Evolutionary conservation across 2,797 vertebrate genomes (phyloP).

Genomic region (Sciurus vulgaris): DNA sequence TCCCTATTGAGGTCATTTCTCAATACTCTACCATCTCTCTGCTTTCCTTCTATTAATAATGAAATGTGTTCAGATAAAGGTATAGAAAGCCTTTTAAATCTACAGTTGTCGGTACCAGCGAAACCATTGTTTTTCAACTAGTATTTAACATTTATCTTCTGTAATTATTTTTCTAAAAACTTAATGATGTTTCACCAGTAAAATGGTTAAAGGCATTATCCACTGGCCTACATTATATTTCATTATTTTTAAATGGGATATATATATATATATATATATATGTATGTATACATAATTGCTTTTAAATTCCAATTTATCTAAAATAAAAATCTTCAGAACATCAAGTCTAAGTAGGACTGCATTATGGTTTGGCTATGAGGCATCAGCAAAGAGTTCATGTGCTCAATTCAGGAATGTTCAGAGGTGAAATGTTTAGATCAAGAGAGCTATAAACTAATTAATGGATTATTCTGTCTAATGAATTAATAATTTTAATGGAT

Average conservation of each 20-base stretch:
- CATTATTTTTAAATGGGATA: slow-evolving; percentile 19
- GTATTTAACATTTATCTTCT: slow-evolving; percentile 55
- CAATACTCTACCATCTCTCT: neutral
- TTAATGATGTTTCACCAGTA: slow-evolving; percentile 16
- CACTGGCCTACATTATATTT: slow-evolving; percentile 2
- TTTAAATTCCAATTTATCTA: slow-evolving; percentile 25
- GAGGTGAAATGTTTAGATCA: too few relatives aligned
- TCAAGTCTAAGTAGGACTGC: neutral
- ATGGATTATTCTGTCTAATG: too few relatives aligned
- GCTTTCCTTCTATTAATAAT: slow-evolving; percentile 29
- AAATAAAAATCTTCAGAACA: slow-evolving; percentile 44
- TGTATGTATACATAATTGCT: neutral
- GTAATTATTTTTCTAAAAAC: neutral
- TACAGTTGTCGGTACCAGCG: slow-evolving; percentile 11
- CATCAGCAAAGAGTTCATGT: too few relatives aligned
- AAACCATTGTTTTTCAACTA: slow-evolving; percentile 35
- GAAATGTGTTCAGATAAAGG: slow-evolving; percentile 23
- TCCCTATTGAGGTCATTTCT: neutral
- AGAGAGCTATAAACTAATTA: too few relatives aligned
- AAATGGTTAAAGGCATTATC: neutral
- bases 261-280: too few relatives aligned
- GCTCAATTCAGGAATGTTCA: too few relatives aligned
- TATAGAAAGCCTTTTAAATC: neutral
- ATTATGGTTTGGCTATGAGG: too few relatives aligned
- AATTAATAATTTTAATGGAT: too few relatives aligned